Evolutionary conservation across 2,113 vertebrate species (phyloP).

Genomic region (Macquaria ambigua): DNA sequence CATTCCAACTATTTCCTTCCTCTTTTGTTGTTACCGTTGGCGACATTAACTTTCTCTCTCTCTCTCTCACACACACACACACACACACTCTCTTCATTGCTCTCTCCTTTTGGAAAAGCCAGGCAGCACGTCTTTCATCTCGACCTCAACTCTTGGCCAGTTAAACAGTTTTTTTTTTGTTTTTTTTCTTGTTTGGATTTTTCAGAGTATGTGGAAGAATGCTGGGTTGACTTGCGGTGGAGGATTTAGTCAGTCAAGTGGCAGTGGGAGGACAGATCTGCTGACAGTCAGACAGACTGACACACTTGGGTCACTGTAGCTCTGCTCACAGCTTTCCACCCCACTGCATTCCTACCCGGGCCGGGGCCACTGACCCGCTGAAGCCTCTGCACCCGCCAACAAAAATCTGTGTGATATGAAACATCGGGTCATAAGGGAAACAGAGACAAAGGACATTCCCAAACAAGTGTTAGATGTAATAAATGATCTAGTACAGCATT

Average conservation of each 20-base stretch:
- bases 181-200: constrained; percentile 23
- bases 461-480: neutral
- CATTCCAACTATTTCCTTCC: constrained; percentile 51
- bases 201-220: constrained; percentile 53
- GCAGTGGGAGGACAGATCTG: constrained; percentile 77
- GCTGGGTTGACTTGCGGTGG: constrained; percentile 53
- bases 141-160: constrained; percentile 73
- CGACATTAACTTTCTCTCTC: constrained; percentile 58
- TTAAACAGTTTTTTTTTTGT: constrained; percentile 21
- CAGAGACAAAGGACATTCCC: neutral
- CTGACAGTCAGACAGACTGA: constrained; percentile 73
- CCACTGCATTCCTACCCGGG: constrained; percentile 58
- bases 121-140: constrained; percentile 72
- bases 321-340: constrained; percentile 53
- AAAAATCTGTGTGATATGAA: constrained; percentile 27
- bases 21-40: constrained; percentile 55
- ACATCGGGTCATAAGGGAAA: neutral
- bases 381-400: constrained; percentile 40
- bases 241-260: constrained; percentile 69
- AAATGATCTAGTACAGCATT: neutral
- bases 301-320: constrained; percentile 72
- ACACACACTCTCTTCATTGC: constrained; percentile 26
- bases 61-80: constrained; percentile 3
- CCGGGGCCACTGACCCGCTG: constrained; percentile 42
- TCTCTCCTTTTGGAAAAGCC: constrained; percentile 53